These are phyloP conservation scores for Hylaea fasciaria DNA, from an alignment of 2,888 invertebrate genomes.

Conservation along the genomic window DNA sequence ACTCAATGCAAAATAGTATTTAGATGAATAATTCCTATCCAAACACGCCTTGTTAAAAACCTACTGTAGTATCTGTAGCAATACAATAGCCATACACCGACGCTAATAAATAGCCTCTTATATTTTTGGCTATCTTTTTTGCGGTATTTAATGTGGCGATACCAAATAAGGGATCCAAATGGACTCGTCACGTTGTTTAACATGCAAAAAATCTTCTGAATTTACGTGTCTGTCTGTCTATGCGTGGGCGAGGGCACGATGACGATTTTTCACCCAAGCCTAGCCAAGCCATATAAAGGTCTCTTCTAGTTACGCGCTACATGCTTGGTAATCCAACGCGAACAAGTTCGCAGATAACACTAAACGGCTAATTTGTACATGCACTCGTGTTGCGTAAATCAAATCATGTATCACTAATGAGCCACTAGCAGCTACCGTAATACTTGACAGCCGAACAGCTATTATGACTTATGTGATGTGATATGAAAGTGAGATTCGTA, in stretches of 20 bases:
- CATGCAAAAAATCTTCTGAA: slow-evolving; percentile 10
- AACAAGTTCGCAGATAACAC: slow-evolving; percentile 68
- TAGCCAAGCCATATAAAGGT: slow-evolving; percentile 21
- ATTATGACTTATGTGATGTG: slow-evolving; percentile 51
- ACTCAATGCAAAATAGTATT: no score
- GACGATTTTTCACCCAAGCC: slow-evolving; percentile 2
- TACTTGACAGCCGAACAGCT: slow-evolving; percentile 55
- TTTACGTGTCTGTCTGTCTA: background rate
- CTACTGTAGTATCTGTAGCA: background rate
- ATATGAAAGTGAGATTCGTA: slow-evolving; percentile 59
- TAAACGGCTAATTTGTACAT: slow-evolving; percentile 79
- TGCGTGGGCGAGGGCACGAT: slow-evolving; percentile 15
- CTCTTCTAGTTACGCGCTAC: slow-evolving; percentile 55
- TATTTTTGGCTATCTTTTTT: background rate
- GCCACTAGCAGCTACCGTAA: slow-evolving; percentile 62
- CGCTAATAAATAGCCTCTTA: background rate
- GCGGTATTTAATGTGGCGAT: background rate
- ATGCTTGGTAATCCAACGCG: slow-evolving; percentile 27
- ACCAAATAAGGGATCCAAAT: slow-evolving; percentile 12
- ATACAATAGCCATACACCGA: background rate
- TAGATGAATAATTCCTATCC: no score
- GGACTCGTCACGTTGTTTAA: slow-evolving; percentile 15
- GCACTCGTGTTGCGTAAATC: slow-evolving; percentile 70
- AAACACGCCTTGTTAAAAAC: background rate
- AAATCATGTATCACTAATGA: slow-evolving; percentile 65